Evolutionary conservation across 2,797 vertebrate species (phyloP).

Genomic region (Poeciliopsis gracilis): DNA sequence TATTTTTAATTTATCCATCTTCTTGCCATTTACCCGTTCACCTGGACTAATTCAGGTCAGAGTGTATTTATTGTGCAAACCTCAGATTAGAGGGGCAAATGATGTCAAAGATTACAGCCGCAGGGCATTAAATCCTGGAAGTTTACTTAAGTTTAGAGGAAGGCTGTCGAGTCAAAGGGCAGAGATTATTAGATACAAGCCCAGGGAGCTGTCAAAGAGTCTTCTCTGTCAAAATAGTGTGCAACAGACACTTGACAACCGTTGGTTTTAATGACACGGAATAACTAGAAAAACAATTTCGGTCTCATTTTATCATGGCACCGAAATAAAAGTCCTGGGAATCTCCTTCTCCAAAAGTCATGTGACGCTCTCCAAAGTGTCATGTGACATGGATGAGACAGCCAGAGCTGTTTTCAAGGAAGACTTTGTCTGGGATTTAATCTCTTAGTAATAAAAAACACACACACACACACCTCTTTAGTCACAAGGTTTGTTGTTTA

Average conservation of each 20-base stretch:
- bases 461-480: constrained; percentile 52
- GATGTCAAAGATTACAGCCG: constrained; percentile 73
- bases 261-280: not conserved
- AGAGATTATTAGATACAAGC: constrained; percentile 51
- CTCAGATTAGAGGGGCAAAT: constrained; percentile 67
- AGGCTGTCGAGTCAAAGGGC: constrained; percentile 51
- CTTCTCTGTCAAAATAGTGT: not conserved
- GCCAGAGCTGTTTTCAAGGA: constrained; percentile 64
- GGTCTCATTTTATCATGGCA: constrained; percentile 16
- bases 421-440: constrained; percentile 60
- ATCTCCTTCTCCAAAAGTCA: constrained; percentile 40
- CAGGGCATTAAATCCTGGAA: constrained; percentile 67
- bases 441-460: constrained; percentile 61
- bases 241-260: not conserved
- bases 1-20: constrained; percentile 53
- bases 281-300: not conserved
- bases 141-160: constrained; percentile 75
- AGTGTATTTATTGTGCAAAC: constrained; percentile 65
- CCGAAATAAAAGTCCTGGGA: constrained; percentile 29
- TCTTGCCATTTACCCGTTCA: constrained; percentile 65
- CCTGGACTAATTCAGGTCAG: constrained; percentile 66
- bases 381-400: constrained; percentile 69
- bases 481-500: constrained; percentile 58
- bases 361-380: constrained; percentile 45
- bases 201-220: constrained; percentile 17